Conservation (phyloP, 2,797 vertebrate genomes). For the Takifugu rubripes region DNA sequence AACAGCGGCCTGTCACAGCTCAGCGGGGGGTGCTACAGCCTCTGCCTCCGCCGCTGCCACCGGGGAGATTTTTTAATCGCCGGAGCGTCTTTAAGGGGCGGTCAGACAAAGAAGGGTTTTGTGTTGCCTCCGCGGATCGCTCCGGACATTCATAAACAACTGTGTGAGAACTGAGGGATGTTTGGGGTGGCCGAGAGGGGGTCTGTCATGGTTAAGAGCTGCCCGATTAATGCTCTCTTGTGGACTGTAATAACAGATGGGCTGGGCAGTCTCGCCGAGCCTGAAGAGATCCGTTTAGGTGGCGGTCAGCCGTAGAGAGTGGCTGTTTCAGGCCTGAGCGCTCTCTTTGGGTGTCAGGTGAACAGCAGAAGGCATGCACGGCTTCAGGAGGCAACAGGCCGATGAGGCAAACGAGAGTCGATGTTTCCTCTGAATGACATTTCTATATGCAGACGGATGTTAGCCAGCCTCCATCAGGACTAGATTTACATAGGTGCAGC, state of each 20-base stretch:
- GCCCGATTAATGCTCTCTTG: constrained; percentile 50
- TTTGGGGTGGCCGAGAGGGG: constrained; percentile 34
- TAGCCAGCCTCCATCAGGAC: neutral
- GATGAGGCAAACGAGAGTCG: no score
- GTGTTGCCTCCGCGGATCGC: constrained; percentile 36
- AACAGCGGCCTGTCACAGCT: constrained; percentile 66
- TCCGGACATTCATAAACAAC: constrained; percentile 55
- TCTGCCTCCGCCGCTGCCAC: constrained; percentile 34
- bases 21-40: constrained; percentile 51
- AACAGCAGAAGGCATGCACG: constrained; percentile 9
- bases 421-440: no score
- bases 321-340: constrained; percentile 11
- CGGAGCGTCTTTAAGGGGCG: constrained; percentile 51
- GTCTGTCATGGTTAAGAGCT: constrained; percentile 44
- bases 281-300: constrained; percentile 16
- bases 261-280: constrained; percentile 5
- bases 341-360: constrained; percentile 19
- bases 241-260: constrained; percentile 48
- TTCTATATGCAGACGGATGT: neutral
- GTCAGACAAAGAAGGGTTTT: constrained; percentile 64
- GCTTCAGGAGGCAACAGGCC: no score
- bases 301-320: constrained; percentile 31
- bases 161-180: constrained; percentile 55
- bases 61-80: constrained; percentile 50
- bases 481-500: no score